phyloP scores from a whole-genome alignment of 2,797 vertebrate genomes.

The Lepus townsendii region DNA sequence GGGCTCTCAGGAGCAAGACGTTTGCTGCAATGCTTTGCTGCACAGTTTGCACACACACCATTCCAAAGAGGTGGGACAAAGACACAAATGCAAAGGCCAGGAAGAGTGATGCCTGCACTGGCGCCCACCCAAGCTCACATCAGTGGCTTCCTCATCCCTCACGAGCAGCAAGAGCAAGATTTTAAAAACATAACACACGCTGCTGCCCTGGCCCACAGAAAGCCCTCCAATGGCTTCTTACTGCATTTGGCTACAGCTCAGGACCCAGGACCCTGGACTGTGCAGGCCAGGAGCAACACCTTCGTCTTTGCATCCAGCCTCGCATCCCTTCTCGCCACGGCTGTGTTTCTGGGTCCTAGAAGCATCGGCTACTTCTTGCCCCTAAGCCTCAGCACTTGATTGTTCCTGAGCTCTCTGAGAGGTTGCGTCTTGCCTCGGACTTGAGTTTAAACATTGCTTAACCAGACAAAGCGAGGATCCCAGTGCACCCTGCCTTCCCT shows the following conservation, averaged over 20 bases:
- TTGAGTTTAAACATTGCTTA: not conserved
- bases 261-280: not conserved
- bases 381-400: no score
- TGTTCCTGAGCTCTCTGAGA: not conserved
- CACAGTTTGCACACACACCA: not conserved
- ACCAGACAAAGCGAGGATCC: not conserved
- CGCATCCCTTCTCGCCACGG: not conserved
- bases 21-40: not conserved
- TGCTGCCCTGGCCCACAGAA: not conserved
- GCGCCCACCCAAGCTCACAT: slow-evolving; percentile 18
- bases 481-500: not conserved
- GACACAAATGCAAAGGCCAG: not conserved
- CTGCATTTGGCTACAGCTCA: not conserved
- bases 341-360: not conserved
- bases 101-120: not conserved
- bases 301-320: not conserved
- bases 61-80: not conserved
- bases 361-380: not conserved
- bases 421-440: not conserved
- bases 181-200: slow-evolving; percentile 8
- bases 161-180: not conserved
- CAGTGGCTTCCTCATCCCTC: not conserved
- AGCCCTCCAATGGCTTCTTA: not conserved
- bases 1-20: not conserved
- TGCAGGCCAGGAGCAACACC: not conserved